phyloP scores from a whole-genome alignment of 2,888 invertebrate genomes.

The Eretmocerus hayati region DNA sequence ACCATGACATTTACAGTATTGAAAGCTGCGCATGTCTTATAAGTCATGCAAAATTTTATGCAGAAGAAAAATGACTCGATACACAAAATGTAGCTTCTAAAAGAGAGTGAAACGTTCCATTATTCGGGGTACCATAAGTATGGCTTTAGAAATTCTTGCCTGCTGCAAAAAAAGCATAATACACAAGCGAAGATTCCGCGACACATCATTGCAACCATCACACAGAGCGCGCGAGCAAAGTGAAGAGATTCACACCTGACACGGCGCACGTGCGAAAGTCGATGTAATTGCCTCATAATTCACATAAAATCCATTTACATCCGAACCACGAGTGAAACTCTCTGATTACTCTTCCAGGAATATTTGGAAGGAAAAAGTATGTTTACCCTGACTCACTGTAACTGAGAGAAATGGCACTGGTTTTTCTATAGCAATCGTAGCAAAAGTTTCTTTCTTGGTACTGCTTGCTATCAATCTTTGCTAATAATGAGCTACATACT shows the following conservation, averaged over 20 bases:
- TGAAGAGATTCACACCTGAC: constrained; percentile 16
- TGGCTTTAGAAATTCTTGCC: constrained; percentile 3
- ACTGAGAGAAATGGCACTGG: too few species aligned
- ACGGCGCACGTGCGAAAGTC: constrained; percentile 27
- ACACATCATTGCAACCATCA: background rate
- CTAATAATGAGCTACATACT: too few species aligned
- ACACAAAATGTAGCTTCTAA: background rate
- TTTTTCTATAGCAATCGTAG: too few species aligned
- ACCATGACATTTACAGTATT: too few species aligned
- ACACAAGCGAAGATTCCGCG: background rate
- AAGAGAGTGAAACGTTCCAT: background rate
- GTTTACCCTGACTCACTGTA: too few species aligned
- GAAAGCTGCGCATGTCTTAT: too few species aligned
- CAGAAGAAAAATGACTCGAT: too few species aligned
- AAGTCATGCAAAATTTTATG: too few species aligned
- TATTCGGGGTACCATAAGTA: background rate
- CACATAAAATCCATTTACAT: constrained; percentile 27
- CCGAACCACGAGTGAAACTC: constrained; percentile 10
- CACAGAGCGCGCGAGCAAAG: constrained; percentile 6
- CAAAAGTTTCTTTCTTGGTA: too few species aligned
- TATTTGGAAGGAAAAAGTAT: constrained; percentile 5
- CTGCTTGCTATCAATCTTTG: too few species aligned
- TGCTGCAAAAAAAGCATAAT: background rate
- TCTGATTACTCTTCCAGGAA: background rate
- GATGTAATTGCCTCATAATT: constrained; percentile 26